Evolutionary conservation across 92 coral and sea anemone species (phyloP).

Genomic region (Zoanthus solanderi): DNA sequence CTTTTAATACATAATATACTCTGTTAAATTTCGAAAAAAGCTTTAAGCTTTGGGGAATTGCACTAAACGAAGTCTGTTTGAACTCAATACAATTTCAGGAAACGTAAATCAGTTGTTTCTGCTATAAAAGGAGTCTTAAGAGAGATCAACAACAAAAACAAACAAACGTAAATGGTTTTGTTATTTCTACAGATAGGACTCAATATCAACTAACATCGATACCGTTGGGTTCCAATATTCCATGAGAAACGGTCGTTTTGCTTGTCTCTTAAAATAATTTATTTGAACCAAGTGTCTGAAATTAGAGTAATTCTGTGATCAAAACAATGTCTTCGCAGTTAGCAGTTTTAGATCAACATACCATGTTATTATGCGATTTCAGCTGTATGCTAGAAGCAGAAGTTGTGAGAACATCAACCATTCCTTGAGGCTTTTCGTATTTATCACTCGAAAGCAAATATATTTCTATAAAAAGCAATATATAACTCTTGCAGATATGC

Average conservation of each 20-base stretch:
- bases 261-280: too few relatives aligned
- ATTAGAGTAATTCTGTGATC: background rate
- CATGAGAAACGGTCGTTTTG: too few relatives aligned
- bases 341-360: background rate
- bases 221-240: background rate
- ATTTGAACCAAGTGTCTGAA: background rate
- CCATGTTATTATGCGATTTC: background rate
- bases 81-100: background rate
- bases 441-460: background rate
- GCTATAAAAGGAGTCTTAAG: background rate
- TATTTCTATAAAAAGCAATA: background rate
- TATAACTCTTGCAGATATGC: background rate
- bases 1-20: too few relatives aligned
- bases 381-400: conserved; percentile 1
- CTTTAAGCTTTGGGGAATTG: too few relatives aligned
- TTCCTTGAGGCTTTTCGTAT: background rate
- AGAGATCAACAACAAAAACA: background rate
- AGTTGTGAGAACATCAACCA: background rate
- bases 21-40: too few relatives aligned
- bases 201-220: background rate
- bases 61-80: too few relatives aligned
- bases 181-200: background rate
- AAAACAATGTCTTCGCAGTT: background rate
- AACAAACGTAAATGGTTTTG: background rate
- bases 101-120: background rate